phyloP scores from a whole-genome alignment of 2,888 invertebrate species.

The Megalurothrips usitatus region DNA sequence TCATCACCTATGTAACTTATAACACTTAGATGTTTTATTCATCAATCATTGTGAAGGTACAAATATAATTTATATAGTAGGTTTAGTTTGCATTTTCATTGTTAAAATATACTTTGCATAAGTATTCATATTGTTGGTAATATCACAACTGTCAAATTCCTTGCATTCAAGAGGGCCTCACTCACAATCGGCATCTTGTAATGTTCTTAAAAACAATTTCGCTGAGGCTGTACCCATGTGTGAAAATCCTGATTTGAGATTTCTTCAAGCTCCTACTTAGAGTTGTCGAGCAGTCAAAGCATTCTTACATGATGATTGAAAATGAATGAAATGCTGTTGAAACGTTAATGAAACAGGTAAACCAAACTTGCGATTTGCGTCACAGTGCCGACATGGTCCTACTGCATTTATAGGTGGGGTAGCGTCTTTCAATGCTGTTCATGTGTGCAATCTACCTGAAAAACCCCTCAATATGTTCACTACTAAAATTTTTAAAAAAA shows the following conservation, averaged over 20 bases:
- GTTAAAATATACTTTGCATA: background rate
- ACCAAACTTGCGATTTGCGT: no score
- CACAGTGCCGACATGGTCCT: background rate
- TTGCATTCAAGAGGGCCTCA: background rate
- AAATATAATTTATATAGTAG: slow-evolving; percentile 16
- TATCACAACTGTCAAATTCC: background rate
- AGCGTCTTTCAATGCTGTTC: background rate
- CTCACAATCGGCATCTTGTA: background rate
- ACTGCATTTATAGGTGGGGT: background rate
- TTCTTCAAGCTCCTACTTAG: background rate
- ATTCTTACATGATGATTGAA: no score
- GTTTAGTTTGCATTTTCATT: background rate
- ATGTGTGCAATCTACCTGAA: no score
- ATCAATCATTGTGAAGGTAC: slow-evolving; percentile 25
- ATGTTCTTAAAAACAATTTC: background rate
- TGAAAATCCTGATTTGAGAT: background rate
- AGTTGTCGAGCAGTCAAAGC: no score
- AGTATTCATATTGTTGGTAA: background rate
- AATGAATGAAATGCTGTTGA: no score
- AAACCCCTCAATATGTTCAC: no score
- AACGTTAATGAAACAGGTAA: no score
- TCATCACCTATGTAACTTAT: background rate
- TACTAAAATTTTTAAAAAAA: no score
- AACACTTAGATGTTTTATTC: background rate
- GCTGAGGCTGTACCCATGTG: background rate